Evolutionary conservation across 2,113 vertebrate genomes (phyloP).

Genomic region (Ariopsis seemanni): DNA sequence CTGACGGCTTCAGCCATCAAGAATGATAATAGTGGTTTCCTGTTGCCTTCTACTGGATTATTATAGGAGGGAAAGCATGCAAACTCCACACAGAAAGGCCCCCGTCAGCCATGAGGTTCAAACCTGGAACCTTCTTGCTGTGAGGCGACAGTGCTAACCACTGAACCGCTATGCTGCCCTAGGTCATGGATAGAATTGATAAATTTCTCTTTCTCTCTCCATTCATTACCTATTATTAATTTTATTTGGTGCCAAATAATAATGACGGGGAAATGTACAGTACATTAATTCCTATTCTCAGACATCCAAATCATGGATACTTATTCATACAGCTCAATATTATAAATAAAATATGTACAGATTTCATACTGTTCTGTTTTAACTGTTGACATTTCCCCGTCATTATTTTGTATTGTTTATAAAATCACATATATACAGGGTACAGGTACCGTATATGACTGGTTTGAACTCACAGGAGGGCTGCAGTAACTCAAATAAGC

Average conservation of each 20-base stretch:
- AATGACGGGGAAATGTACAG: neutral
- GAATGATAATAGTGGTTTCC: too few species aligned
- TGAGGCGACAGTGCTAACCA: too few species aligned
- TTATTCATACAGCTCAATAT: neutral
- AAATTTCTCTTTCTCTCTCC: neutral
- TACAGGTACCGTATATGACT: neutral
- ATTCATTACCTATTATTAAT: neutral
- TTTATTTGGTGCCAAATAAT: too few species aligned
- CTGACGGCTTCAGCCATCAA: too few species aligned
- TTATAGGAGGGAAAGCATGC: too few species aligned
- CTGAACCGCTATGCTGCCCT: too few species aligned
- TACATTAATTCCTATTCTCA: neutral
- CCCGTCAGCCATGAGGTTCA: too few species aligned
- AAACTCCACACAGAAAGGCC: too few species aligned
- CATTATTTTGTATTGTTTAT: neutral
- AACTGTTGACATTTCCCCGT: neutral
- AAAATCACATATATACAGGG: neutral
- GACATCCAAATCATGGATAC: neutral
- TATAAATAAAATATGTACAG: neutral
- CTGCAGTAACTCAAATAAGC: neutral
- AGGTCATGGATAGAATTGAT: neutral
- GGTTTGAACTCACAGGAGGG: neutral
- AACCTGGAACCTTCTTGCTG: too few species aligned
- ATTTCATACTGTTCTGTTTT: neutral
- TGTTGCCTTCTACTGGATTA: too few species aligned